Base-by-base conservation (phyloP, 1,140 invertebrate species). In the Leptinotarsa texana region DNA sequence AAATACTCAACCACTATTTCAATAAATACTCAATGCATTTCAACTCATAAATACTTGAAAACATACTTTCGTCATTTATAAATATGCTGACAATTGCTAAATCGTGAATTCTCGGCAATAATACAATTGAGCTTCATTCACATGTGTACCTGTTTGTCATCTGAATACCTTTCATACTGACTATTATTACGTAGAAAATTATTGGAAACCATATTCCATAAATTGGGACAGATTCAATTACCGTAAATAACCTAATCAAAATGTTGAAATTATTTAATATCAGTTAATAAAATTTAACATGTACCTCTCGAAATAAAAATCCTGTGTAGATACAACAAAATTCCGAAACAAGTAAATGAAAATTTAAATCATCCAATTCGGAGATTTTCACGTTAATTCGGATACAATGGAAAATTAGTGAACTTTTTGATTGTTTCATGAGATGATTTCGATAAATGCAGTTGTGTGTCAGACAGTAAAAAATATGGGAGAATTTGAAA, bases 301-400 rank as follows among this genome's bases (percentile, higher is more conserved):
- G 8, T 42, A 42, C 33, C n/a, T 18, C 15, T 24, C 22, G 42
- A 13, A 67, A 67, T 67, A 22, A 67, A 67, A 67, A 67, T 27
- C 24, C 17, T 27, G n/a, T 57, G 1, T 57, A 18, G 15, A 57
- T 57, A 18, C 15, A 57, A 57, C n/a, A 67, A 67, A 67, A 67
- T 27, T 67, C 42, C 24, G 18, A 67, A 67, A 67, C 65, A 67
- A 67, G 65, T 42, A n/a, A 67, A 67, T 67, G 18, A 67, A 67
- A 67, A 24, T 67, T 67, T 67, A 24, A 67, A 67, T 67, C 27
- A 67, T 33, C 65, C 65, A 67, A 42, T 67, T 27, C 51, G 42
- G 65, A 42, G 65, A 67, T 67, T 67, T 67, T 67, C 24, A 67
- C n/a, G 24, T 33, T 33, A n/a, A 67, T 67, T 42, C 21, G 24